Conservation (phyloP, 2,797 vertebrate genomes). For the Pangasius macronema region DNA sequence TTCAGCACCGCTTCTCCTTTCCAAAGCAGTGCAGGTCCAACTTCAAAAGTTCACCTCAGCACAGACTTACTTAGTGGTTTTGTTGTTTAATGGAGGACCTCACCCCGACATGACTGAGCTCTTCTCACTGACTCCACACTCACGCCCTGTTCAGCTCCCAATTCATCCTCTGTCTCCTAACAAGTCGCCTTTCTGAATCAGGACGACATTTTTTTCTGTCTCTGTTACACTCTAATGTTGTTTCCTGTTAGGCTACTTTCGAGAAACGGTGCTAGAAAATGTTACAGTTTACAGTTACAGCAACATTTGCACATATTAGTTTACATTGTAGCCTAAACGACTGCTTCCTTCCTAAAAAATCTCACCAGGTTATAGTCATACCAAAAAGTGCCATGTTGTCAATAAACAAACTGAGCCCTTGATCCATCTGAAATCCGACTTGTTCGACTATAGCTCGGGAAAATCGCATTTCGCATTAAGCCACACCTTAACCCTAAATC, state of each 20-base stretch:
- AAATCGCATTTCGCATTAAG: constrained; percentile 59
- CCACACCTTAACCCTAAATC: constrained; percentile 83
- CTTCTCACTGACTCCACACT: constrained; percentile 12
- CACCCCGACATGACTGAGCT: constrained; percentile 25
- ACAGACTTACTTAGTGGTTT: neutral
- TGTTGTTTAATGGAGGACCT: neutral
- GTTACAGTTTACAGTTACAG: too few species aligned
- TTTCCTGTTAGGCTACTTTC: neutral
- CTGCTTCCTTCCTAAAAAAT: neutral
- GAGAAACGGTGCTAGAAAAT: neutral
- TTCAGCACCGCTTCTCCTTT: constrained; percentile 9
- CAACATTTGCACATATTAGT: constrained; percentile 14
- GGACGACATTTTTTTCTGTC: neutral
- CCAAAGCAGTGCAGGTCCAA: constrained; percentile 10
- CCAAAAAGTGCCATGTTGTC: neutral
- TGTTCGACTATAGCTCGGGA: neutral
- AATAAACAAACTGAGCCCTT: neutral
- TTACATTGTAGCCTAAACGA: neutral
- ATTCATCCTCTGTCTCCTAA: neutral
- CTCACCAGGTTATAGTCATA: neutral
- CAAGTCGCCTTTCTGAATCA: constrained; percentile 13
- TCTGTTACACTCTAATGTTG: neutral
- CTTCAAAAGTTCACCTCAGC: constrained; percentile 24
- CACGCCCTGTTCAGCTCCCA: constrained; percentile 45
- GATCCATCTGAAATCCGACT: neutral